A percentile compares a stretch with the other conserved stretches of the same genome.
phyloP scores from a whole-genome alignment of 2,113 vertebrate species.

The Syrrhaptes paradoxus region DNA sequence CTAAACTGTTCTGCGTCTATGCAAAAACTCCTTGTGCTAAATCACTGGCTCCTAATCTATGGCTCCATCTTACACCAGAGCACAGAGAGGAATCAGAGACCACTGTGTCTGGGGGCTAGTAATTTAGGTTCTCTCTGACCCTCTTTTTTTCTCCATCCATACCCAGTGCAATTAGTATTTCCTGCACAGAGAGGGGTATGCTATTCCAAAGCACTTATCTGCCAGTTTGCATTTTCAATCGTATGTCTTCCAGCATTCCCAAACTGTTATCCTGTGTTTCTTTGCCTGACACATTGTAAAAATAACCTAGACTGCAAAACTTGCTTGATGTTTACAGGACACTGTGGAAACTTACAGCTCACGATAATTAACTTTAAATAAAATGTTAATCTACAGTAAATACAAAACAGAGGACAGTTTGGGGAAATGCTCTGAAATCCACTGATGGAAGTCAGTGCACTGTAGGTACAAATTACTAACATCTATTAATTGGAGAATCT shows the following conservation, averaged over 20 bases:
- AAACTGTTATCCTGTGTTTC: conserved; percentile 1
- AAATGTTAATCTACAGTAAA: not conserved
- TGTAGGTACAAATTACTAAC: not conserved
- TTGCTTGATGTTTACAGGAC: not conserved
- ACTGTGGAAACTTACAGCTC: conserved; percentile 21
- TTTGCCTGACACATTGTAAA: conserved; percentile 9
- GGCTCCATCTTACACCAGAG: not conserved
- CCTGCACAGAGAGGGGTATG: not conserved
- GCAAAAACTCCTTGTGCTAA: not conserved
- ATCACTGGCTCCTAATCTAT: not conserved
- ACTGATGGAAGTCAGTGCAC: not conserved
- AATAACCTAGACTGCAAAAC: conserved; percentile 25
- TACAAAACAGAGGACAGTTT: not conserved
- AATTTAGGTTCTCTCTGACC: not conserved
- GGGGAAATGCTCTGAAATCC: not conserved
- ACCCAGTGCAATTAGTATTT: not conserved
- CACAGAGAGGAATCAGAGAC: not conserved
- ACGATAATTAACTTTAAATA: conserved; percentile 37
- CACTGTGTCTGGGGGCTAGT: not conserved
- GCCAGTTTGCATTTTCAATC: not conserved
- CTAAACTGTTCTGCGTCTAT: not conserved
- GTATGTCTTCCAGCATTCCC: not conserved
- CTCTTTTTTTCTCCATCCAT: not conserved
- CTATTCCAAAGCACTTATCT: not conserved
- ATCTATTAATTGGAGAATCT: not conserved